Evolutionary conservation across 2,113 vertebrate species (phyloP).

Genomic region (Oostethus manadensis): DNA sequence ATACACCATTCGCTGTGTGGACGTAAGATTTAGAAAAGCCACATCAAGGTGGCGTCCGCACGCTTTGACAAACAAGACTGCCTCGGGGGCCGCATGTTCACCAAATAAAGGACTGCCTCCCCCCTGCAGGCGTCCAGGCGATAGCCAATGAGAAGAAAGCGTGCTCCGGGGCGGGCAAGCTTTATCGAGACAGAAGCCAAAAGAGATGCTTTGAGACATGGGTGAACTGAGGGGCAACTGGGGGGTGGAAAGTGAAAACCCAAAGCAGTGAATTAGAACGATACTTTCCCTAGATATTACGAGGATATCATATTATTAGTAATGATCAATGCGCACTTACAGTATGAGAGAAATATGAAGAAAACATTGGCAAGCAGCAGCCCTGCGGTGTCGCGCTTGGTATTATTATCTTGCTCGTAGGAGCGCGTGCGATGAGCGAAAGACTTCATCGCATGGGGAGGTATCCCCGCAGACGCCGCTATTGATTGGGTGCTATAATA

Average conservation of each 20-base stretch:
- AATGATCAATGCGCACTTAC: constrained; percentile 13
- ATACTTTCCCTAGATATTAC: not conserved
- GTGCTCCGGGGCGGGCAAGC: not conserved
- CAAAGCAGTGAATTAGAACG: not conserved
- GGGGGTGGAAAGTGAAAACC: not conserved
- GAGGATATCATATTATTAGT: no score
- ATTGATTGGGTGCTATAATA: not conserved
- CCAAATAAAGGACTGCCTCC: not conserved
- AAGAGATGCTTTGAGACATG: not conserved
- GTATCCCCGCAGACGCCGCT: not conserved
- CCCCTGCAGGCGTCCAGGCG: not conserved
- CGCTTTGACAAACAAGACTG: not conserved
- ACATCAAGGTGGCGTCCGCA: not conserved
- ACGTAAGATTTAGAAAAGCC: not conserved
- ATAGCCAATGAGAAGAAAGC: constrained; percentile 5
- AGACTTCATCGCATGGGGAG: not conserved
- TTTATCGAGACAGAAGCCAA: not conserved
- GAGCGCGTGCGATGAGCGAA: constrained; percentile 1
- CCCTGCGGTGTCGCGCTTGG: constrained; percentile 9
- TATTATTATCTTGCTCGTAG: constrained; percentile 19
- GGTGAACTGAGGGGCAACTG: not conserved
- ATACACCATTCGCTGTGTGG: no score
- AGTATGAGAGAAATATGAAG: constrained; percentile 25
- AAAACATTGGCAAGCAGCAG: constrained; percentile 26
- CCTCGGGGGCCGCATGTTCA: not conserved